Evolutionary conservation across 2,888 invertebrate genomes (phyloP).

Genomic region (Norana najaformis): DNA sequence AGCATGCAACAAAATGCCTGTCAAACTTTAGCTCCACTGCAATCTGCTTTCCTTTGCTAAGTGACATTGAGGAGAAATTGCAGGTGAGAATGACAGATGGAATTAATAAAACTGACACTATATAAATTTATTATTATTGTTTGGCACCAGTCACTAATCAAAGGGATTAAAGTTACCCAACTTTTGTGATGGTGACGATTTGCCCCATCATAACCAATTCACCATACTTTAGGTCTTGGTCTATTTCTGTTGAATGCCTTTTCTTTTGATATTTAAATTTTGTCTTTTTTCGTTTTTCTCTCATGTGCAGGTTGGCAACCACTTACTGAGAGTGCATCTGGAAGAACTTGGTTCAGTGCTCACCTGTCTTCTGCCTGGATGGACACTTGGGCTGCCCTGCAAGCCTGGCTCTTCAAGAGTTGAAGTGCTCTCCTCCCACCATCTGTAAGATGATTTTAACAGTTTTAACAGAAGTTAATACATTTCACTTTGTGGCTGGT

Average conservation of each 20-base stretch:
- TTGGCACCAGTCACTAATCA: no score
- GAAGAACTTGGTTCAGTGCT: neutral
- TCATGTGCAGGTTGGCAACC: neutral
- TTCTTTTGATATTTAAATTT: neutral
- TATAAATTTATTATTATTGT: no score
- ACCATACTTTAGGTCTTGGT: no score
- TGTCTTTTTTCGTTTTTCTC: neutral
- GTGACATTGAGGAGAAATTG: neutral
- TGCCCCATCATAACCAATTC: no score
- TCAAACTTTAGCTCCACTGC: neutral
- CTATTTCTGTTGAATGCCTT: neutral
- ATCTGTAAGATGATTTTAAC: constrained; percentile 18
- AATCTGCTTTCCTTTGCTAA: neutral
- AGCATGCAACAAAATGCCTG: neutral
- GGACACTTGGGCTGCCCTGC: neutral
- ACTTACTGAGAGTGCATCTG: neutral
- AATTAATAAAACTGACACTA: no score
- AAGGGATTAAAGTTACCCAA: no score
- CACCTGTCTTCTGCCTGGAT: neutral
- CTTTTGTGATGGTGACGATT: no score
- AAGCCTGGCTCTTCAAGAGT: neutral
- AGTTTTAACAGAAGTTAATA: neutral
- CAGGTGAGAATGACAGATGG: neutral
- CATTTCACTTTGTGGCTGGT: no score
- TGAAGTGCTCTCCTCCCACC: constrained; percentile 9